phyloP scores from a whole-genome alignment of 2,888 invertebrate genomes.

The Hyposoter didymator region DNA sequence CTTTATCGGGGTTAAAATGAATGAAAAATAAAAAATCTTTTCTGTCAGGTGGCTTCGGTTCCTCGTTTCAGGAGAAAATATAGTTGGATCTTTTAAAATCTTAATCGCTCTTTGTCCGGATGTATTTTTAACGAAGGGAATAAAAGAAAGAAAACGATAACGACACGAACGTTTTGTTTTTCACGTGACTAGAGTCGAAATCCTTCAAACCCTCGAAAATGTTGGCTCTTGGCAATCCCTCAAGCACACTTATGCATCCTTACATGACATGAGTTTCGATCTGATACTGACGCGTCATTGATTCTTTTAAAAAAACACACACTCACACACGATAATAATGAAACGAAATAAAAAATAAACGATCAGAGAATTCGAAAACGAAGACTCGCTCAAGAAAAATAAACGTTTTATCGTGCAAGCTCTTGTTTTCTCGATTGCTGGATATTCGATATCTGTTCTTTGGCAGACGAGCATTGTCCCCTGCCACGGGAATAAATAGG shows the following conservation, averaged over 20 bases:
- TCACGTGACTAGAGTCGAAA: slow-evolving; percentile 68
- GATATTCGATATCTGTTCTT: slow-evolving; percentile 55
- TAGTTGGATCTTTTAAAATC: not conserved
- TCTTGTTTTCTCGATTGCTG: slow-evolving; percentile 45
- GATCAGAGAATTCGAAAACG: slow-evolving; percentile 25
- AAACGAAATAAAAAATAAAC: slow-evolving; percentile 40
- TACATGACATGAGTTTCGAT: slow-evolving; percentile 30
- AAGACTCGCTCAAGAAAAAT: slow-evolving; percentile 39
- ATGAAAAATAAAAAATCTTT: slow-evolving; percentile 41
- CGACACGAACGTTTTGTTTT: slow-evolving; percentile 56
- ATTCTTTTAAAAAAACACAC: slow-evolving; percentile 45
- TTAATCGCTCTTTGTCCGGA: slow-evolving; percentile 12
- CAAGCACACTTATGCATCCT: slow-evolving; percentile 29
- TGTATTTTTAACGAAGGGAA: slow-evolving; percentile 22
- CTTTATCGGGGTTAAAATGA: slow-evolving; percentile 42
- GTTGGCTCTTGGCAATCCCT: slow-evolving; percentile 37
- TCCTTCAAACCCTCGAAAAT: slow-evolving; percentile 51
- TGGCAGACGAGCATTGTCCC: slow-evolving; percentile 49
- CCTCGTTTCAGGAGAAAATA: slow-evolving; percentile 36
- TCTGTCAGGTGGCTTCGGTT: slow-evolving; percentile 35
- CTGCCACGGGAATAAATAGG: slow-evolving; percentile 73
- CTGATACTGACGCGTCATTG: slow-evolving; percentile 49
- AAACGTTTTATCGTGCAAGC: slow-evolving; percentile 25
- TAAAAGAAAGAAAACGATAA: slow-evolving; percentile 48
- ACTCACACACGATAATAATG: slow-evolving; percentile 7